Evolutionary conservation across 2,797 vertebrate species (phyloP), one percentile per base, ranked within the genome.

Genomic region (Bucorvus abyssinicus): DNA sequence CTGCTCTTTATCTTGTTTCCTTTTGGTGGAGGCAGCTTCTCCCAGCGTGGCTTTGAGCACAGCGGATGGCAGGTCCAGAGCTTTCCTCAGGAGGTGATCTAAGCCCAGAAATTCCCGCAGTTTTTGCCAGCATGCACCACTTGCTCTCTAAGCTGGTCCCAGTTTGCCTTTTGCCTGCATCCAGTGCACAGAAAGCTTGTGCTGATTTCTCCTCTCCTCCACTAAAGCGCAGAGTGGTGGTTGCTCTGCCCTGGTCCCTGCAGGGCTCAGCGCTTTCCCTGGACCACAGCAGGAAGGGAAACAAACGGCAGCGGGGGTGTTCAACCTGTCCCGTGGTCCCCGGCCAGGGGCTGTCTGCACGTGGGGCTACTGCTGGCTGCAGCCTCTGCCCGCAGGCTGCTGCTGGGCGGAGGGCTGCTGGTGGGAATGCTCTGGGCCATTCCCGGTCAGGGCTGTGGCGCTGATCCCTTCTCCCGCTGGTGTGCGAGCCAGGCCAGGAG

Each of bases 41-140:
- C 78, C 40, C 57, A 38, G 88, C 2, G 1, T 36, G 38, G 57
- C 1, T 0, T 16, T 69, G 1, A 49, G 87, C 79, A 38, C 84
- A 32, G 50, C 1, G 17, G n/a, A 27, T 63, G 65, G 49, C 73
- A 87, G 36, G 84, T 71, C 59, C 45, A 20, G 38, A 59, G 78
- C 65, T 63, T 87, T 92, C 86, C 82, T 73, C 69, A 80, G 94
- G 82, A 95, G 94, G 75, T 92, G 83, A 92, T 21, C 74, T 90
- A 73, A 95, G 83, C 69, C 60, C 57, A 50, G 50, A 21, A 63
- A 57, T 63, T 84, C 64, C 89, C 87, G 55, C 50, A 53, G 69
- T 52, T 59, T 59, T 60, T 60, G 23, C 40, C 65, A 87, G 89
- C 40, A 36, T 7, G 36, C 59, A 22, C 64, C 68, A 6, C 56